phyloP scores from a whole-genome alignment of 2,888 invertebrate genomes.

The Eremobia ochroleuca region DNA sequence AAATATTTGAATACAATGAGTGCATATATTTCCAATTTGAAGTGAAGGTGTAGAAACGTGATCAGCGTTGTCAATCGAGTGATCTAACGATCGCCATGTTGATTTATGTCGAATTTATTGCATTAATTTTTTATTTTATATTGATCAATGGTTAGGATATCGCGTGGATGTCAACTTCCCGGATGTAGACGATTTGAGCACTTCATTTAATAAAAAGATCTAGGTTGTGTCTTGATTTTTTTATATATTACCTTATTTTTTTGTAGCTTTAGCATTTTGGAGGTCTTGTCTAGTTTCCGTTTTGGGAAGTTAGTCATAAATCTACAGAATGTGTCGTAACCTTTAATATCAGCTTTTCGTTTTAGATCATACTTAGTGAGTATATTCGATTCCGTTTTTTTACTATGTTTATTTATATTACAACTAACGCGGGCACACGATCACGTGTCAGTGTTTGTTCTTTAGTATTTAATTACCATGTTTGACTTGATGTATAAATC shows the following conservation, averaged over 20 bases:
- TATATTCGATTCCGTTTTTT: background rate
- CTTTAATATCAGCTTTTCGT: background rate
- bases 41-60: constrained; percentile 61
- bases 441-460: background rate
- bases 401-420: background rate
- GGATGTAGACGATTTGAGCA: constrained; percentile 43
- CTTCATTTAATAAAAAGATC: constrained; percentile 9
- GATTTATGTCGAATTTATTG: constrained; percentile 62
- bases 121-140: constrained; percentile 45
- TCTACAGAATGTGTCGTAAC: constrained; percentile 9
- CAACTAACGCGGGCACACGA: background rate
- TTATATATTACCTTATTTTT: constrained; percentile 29
- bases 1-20: constrained; percentile 14
- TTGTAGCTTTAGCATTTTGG: constrained; percentile 1
- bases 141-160: constrained; percentile 22
- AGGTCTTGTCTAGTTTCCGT: constrained; percentile 6
- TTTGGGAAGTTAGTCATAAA: constrained; percentile 22
- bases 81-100: constrained; percentile 51
- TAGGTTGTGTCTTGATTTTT: constrained; percentile 1
- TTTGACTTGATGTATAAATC: background rate
- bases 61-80: constrained; percentile 61
- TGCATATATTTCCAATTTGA: constrained; percentile 46
- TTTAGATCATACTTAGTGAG: background rate
- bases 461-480: background rate
- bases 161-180: constrained; percentile 41